phyloP scores from a whole-genome alignment of 2,797 vertebrate species.

The Euthynnus affinis region DNA sequence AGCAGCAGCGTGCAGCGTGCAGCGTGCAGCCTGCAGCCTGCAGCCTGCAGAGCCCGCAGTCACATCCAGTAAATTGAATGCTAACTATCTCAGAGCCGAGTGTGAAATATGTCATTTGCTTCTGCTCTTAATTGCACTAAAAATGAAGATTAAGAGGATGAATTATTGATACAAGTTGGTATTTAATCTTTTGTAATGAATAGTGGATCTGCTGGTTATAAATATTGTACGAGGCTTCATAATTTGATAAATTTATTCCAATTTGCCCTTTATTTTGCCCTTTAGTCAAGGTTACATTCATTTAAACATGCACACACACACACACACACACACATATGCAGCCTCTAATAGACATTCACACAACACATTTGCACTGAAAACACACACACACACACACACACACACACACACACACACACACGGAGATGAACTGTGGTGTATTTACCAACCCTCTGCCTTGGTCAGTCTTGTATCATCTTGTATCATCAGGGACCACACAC shows the following conservation, averaged over 20 bases:
- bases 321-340: constrained; percentile 20
- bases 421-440: constrained; percentile 26
- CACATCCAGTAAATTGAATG: constrained; percentile 22
- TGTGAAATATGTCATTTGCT: constrained; percentile 59
- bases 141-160: constrained; percentile 77
- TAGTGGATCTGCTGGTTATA: constrained; percentile 65
- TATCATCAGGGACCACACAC: constrained; percentile 16
- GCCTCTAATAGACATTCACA: constrained; percentile 8
- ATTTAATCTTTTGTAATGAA: constrained; percentile 79
- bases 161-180: constrained; percentile 78
- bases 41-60: constrained; percentile 29
- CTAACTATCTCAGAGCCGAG: constrained; percentile 15
- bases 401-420: constrained; percentile 30
- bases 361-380: constrained; percentile 11
- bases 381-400: no score
- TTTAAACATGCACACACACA: constrained; percentile 39
- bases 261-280: constrained; percentile 75
- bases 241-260: constrained; percentile 76
- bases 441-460: constrained; percentile 52
- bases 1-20: no score
- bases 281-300: constrained; percentile 78
- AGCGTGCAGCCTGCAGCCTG: no score
- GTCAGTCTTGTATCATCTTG: constrained; percentile 45
- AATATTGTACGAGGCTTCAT: constrained; percentile 72
- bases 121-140: constrained; percentile 68